A percentile compares a stretch with the other conserved stretches of the same genome.
Conservation (phyloP, 2,888 invertebrate genomes). For the Mycalesis mineus region DNA sequence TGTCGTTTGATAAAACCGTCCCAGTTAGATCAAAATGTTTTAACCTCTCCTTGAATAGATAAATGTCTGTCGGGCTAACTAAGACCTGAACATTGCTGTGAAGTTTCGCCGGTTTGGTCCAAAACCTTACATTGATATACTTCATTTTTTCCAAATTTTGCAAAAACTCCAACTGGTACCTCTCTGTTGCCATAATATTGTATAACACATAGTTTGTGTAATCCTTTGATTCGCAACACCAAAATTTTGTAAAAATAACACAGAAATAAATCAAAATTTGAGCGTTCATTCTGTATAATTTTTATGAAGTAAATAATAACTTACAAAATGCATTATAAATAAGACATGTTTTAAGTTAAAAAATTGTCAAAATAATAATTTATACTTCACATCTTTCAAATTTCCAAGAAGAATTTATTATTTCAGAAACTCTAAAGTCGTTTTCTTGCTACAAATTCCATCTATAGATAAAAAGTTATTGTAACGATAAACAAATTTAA, state of each 20-base stretch:
- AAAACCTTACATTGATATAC: conserved; percentile 52
- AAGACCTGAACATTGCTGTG: conserved; percentile 48
- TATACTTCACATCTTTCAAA: neutral
- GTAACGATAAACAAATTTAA: too few relatives aligned
- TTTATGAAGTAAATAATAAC: neutral
- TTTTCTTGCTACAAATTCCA: too few relatives aligned
- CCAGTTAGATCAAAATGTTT: conserved; percentile 43
- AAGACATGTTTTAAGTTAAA: too few relatives aligned
- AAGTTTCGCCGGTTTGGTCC: conserved; percentile 50
- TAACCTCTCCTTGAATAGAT: conserved; percentile 46
- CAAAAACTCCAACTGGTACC: conserved; percentile 52
- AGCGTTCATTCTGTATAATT: conserved; percentile 39
- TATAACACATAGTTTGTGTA: conserved; percentile 49
- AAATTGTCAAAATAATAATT: neutral
- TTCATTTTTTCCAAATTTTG: conserved; percentile 46
- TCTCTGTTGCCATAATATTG: conserved; percentile 37
- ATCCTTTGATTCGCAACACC: conserved; percentile 36
- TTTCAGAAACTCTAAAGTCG: too few relatives aligned
- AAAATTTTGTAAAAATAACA: conserved; percentile 39
- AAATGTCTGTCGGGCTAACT: conserved; percentile 42
- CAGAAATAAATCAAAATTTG: conserved; percentile 38
- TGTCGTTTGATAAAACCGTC: conserved; percentile 35
- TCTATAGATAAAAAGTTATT: too few relatives aligned
- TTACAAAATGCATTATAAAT: neutral
- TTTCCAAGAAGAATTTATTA: neutral